Conservation (phyloP, 2,797 vertebrate species). For the Clarias pachynema region DNA sequence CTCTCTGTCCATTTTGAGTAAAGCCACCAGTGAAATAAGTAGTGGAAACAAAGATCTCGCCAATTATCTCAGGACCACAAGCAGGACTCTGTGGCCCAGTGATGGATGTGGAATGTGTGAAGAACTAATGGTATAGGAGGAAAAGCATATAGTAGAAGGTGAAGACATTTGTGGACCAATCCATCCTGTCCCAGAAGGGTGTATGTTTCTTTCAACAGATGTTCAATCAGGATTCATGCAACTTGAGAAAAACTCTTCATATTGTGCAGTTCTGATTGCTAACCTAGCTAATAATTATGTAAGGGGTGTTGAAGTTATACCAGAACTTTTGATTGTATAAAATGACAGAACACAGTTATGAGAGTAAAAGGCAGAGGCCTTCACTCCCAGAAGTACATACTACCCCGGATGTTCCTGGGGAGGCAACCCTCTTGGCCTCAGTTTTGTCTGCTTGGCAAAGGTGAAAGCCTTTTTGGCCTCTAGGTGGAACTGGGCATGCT, state of each 20-base stretch:
- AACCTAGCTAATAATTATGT: background rate
- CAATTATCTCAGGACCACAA: background rate
- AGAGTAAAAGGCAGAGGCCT: too few relatives aligned
- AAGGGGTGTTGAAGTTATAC: too few relatives aligned
- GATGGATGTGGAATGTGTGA: background rate
- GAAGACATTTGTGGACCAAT: background rate
- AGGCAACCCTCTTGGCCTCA: too few relatives aligned
- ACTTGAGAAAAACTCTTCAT: background rate
- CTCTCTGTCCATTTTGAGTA: background rate
- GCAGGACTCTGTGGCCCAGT: background rate
- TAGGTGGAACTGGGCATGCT: too few relatives aligned
- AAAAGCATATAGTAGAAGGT: background rate
- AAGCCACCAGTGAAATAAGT: background rate
- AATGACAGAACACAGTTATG: too few relatives aligned
- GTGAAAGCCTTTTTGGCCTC: too few relatives aligned
- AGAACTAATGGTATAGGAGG: background rate
- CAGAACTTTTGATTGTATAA: too few relatives aligned
- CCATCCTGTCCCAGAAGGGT: background rate
- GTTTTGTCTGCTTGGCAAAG: too few relatives aligned
- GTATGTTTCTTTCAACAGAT: background rate
- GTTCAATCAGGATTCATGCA: background rate
- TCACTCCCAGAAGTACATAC: too few relatives aligned
- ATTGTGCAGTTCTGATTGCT: background rate
- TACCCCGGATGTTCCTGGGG: too few relatives aligned
- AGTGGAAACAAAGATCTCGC: background rate